phyloP scores from a whole-genome alignment of 2,888 invertebrate genomes.

The Kuschelorhynchus macadamiae region DNA sequence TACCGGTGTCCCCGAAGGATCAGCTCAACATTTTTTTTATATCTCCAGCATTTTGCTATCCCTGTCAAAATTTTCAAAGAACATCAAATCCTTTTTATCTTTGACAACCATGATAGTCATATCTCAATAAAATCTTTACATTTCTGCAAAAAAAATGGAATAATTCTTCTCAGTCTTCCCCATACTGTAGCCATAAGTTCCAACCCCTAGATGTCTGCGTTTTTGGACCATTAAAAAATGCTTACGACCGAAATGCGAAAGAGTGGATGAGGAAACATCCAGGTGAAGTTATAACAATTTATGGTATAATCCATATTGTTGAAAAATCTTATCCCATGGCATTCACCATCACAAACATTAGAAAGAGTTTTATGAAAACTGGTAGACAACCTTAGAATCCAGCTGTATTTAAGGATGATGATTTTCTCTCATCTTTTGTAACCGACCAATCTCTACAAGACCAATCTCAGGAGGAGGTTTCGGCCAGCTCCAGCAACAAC shows the following conservation, averaged over 20 bases:
- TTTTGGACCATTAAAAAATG: constrained; percentile 6
- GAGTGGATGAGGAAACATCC: constrained; percentile 45
- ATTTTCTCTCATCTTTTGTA: background rate
- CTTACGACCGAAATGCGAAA: constrained; percentile 44
- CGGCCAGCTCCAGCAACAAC: too few species aligned
- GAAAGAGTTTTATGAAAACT: constrained; percentile 1
- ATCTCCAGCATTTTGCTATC: constrained; percentile 43
- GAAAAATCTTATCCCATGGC: constrained; percentile 28
- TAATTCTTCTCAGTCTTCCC: constrained; percentile 54
- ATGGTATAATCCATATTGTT: constrained; percentile 43
- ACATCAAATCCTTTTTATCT: constrained; percentile 51
- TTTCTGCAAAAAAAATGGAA: constrained; percentile 37
- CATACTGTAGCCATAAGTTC: constrained; percentile 28
- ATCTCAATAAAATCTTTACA: constrained; percentile 43
- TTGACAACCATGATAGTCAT: constrained; percentile 61
- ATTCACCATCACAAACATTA: constrained; percentile 21
- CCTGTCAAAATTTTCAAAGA: constrained; percentile 52
- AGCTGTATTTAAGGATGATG: background rate
- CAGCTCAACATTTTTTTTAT: constrained; percentile 23
- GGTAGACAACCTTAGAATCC: constrained; percentile 8
- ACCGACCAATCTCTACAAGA: too few species aligned
- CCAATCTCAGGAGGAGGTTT: too few species aligned
- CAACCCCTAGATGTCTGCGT: too few species aligned
- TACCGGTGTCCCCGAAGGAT: background rate
- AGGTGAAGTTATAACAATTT: constrained; percentile 44